These are phyloP conservation scores for Bicyclus anynana DNA, from an alignment of 1,140 invertebrate species.

Conservation along the genomic window DNA sequence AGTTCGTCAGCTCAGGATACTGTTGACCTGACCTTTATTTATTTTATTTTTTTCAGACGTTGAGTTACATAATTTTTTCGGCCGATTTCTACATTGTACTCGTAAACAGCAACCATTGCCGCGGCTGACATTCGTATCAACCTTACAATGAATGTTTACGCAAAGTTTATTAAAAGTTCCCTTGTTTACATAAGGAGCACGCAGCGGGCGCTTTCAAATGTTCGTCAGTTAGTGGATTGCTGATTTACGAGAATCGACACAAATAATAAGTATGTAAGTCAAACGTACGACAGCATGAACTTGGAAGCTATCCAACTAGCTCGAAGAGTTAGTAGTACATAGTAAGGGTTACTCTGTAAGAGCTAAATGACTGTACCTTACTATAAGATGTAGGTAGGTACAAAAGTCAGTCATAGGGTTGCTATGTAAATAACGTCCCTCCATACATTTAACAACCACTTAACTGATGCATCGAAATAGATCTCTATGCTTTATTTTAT, in stretches of 20 bases:
- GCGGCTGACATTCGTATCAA: background rate
- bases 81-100: background rate
- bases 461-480: too few species aligned
- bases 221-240: conserved; percentile 9
- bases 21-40: too few species aligned
- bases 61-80: background rate
- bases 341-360: too few species aligned
- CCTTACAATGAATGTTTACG: conserved; percentile 37
- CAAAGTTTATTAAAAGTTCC: conserved; percentile 39
- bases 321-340: too few species aligned
- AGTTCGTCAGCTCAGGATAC: too few species aligned
- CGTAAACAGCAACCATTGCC: background rate
- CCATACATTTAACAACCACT: too few species aligned
- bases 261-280: conserved; percentile 4
- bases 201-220: conserved; percentile 31
- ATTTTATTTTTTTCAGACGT: too few species aligned
- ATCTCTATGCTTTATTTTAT: too few species aligned
- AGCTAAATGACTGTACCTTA: too few species aligned
- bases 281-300: background rate
- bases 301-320: background rate
- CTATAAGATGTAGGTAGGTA: too few species aligned
- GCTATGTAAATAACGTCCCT: too few species aligned
- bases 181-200: conserved; percentile 49
- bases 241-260: conserved; percentile 9
- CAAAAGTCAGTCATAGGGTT: too few species aligned